Evolutionary conservation across 2,113 vertebrate species (phyloP).

Genomic region (Danionella cerebrum): DNA sequence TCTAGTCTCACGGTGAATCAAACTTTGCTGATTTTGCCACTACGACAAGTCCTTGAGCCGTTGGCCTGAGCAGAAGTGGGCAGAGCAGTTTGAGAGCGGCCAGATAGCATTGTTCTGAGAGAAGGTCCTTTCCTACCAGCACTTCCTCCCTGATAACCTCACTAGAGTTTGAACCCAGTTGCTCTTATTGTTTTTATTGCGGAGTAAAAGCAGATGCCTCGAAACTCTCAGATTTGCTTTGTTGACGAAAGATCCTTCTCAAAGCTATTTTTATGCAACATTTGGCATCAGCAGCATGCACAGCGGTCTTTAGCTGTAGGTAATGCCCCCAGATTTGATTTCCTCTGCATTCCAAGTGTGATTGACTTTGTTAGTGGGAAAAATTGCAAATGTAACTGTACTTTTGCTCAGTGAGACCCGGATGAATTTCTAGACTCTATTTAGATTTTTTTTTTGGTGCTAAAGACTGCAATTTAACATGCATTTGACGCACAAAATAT

Average conservation of each 20-base stretch:
- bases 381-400: too few species aligned
- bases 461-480: too few species aligned
- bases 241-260: not conserved
- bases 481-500: too few species aligned
- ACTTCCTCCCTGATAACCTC: constrained; percentile 34
- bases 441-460: too few species aligned
- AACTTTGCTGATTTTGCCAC: constrained; percentile 3
- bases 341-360: constrained; percentile 11
- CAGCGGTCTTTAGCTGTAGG: not conserved
- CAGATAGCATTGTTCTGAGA: constrained; percentile 42
- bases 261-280: not conserved
- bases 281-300: not conserved
- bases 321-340: not conserved
- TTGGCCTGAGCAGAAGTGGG: not conserved
- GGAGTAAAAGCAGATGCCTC: not conserved
- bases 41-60: not conserved
- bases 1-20: not conserved
- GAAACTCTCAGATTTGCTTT: not conserved
- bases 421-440: too few species aligned
- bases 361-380: not conserved
- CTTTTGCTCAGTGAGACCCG: too few species aligned
- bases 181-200: not conserved
- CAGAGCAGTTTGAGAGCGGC: constrained; percentile 19
- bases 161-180: constrained; percentile 2
- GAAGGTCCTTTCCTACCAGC: constrained; percentile 26